phyloP scores from a whole-genome alignment of 2,888 invertebrate genomes.

The Drosophila multiciliata region DNA sequence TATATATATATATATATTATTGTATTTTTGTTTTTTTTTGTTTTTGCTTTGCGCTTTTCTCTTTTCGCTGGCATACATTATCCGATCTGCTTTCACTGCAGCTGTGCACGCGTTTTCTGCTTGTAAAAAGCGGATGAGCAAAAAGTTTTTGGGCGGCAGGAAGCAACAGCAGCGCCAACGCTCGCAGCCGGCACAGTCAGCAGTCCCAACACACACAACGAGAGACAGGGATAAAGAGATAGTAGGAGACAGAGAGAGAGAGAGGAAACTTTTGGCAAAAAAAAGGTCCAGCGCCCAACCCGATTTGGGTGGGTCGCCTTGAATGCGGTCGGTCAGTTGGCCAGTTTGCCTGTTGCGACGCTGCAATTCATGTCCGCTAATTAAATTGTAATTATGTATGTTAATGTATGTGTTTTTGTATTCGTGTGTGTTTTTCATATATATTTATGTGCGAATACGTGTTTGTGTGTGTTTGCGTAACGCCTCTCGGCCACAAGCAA shows the following conservation, averaged over 20 bases:
- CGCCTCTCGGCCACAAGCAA: constrained; percentile 58
- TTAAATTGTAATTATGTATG: constrained; percentile 79
- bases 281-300: too few species aligned
- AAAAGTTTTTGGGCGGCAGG: constrained; percentile 71
- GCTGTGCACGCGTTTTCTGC: constrained; percentile 28
- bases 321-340: constrained; percentile 50
- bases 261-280: background rate
- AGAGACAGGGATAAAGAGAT: background rate
- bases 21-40: background rate
- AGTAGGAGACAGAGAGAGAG: background rate
- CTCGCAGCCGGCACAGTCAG: constrained; percentile 48
- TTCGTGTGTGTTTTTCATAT: constrained; percentile 25
- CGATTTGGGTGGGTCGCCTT: constrained; percentile 6
- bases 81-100: constrained; percentile 63
- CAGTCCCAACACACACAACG: constrained; percentile 17
- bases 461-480: constrained; percentile 12
- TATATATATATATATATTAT: constrained; percentile 22
- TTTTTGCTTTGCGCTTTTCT: background rate
- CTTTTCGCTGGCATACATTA: constrained; percentile 51
- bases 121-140: constrained; percentile 64
- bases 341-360: constrained; percentile 54
- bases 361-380: constrained; percentile 76
- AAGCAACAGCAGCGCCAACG: constrained; percentile 72
- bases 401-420: constrained; percentile 58
- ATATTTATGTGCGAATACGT: background rate